These are phyloP conservation scores for Pangasius macronema DNA, from an alignment of 2,797 vertebrate species.

Conservation along the genomic window DNA sequence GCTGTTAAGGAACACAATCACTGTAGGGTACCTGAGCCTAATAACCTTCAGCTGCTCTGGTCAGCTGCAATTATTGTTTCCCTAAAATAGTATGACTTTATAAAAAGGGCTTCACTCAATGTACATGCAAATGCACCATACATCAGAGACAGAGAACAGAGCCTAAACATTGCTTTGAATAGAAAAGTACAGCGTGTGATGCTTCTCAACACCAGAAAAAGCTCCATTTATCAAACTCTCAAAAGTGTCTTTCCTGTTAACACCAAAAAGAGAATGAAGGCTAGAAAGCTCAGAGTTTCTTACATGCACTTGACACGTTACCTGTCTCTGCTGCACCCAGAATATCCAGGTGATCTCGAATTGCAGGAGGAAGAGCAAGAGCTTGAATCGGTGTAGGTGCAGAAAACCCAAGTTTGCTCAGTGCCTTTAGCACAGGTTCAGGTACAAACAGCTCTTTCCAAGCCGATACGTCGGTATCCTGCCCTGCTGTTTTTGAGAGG, in stretches of 20 bases:
- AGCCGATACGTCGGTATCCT: slow-evolving; percentile 79
- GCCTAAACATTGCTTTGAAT: background rate
- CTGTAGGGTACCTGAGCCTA: too few relatives aligned
- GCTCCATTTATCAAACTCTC: background rate
- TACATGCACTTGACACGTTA: slow-evolving; percentile 57
- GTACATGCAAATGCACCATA: background rate
- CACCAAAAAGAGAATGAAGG: background rate
- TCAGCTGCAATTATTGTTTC: background rate
- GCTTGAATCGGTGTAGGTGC: slow-evolving; percentile 93
- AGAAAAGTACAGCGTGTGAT: background rate
- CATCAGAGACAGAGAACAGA: background rate
- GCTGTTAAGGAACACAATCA: background rate
- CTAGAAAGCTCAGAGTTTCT: background rate
- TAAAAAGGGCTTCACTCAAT: background rate
- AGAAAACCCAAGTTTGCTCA: slow-evolving; percentile 86
- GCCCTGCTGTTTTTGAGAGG: slow-evolving; percentile 61
- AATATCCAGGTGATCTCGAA: slow-evolving; percentile 90
- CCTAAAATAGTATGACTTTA: background rate
- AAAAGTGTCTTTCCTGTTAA: background rate
- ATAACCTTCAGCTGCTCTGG: background rate
- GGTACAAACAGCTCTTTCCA: slow-evolving; percentile 93
- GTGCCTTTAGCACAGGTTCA: slow-evolving; percentile 80
- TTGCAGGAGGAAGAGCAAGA: slow-evolving; percentile 86
- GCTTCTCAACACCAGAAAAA: background rate
- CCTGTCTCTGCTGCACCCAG: slow-evolving; percentile 97